Evolutionary conservation across 2,888 invertebrate genomes (phyloP).

Genomic region (Eristalis pertinax): DNA sequence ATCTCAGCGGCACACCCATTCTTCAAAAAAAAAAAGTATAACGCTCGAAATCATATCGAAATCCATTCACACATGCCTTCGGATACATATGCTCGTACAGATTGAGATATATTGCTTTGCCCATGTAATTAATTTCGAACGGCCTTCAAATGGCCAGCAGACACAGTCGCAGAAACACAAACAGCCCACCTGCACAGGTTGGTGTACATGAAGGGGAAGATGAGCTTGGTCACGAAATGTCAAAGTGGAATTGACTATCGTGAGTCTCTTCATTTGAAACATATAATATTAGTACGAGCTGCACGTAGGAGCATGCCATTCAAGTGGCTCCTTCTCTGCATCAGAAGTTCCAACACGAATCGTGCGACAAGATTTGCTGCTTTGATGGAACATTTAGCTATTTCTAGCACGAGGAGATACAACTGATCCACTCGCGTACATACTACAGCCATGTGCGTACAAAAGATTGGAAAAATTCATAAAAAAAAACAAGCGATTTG

Average conservation of each 20-base stretch:
- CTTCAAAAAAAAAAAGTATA: too few species aligned
- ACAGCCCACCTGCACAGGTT: neutral
- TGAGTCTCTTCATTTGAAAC: neutral
- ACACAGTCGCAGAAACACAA: neutral
- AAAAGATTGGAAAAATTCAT: neutral
- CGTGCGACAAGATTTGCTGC: neutral
- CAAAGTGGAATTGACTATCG: slow-evolving; percentile 9
- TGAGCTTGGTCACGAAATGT: slow-evolving; percentile 25
- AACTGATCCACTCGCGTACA: neutral
- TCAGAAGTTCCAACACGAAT: neutral
- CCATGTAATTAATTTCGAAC: slow-evolving; percentile 25
- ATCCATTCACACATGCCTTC: neutral
- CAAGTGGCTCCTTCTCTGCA: neutral
- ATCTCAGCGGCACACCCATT: slow-evolving; percentile 15
- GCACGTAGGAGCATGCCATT: neutral
- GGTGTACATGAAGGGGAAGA: neutral
- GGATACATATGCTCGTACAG: neutral
- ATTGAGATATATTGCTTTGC: neutral
- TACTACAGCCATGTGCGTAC: neutral
- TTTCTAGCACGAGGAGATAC: neutral
- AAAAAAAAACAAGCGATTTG: neutral
- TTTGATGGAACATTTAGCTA: neutral
- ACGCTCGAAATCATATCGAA: neutral
- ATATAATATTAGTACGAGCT: neutral
- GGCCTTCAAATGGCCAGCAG: slow-evolving; percentile 27